phyloP scores from a whole-genome alignment of 1,140 invertebrate genomes.

The Aphelenchoides avenae region DNA sequence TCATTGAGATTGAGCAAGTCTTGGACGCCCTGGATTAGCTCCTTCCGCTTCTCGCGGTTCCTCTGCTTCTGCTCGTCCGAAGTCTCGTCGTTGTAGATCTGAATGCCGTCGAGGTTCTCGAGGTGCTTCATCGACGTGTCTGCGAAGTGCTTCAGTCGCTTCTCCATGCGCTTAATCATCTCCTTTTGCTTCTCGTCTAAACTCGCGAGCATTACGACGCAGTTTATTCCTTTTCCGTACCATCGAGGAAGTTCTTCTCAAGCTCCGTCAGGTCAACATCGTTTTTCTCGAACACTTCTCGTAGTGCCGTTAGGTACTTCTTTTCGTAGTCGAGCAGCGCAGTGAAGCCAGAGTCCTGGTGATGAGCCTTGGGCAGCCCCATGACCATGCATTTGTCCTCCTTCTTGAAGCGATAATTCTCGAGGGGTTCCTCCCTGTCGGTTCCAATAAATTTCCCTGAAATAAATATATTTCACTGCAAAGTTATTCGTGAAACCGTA shows the following conservation, averaged over 20 bases:
- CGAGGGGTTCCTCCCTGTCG: conserved; percentile 14
- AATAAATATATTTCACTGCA: conserved; percentile 1
- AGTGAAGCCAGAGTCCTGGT: conserved; percentile 4
- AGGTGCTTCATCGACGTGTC: conserved; percentile 25
- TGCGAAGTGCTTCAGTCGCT: conserved; percentile 33
- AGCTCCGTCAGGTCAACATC: conserved; percentile 21
- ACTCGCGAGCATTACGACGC: too few species aligned
- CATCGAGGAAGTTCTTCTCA: conserved; percentile 25
- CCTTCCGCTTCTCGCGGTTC: conserved; percentile 39
- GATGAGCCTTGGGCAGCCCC: neutral
- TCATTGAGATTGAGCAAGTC: conserved; percentile 33
- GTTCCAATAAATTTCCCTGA: conserved; percentile 27
- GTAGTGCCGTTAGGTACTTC: conserved; percentile 19
- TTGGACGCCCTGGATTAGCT: conserved; percentile 26
- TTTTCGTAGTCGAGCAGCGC: conserved; percentile 27
- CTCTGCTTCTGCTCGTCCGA: conserved; percentile 32
- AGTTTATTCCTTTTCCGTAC: conserved; percentile 5
- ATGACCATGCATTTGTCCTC: conserved; percentile 27
- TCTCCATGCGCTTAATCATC: conserved; percentile 38
- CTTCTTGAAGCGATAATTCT: conserved; percentile 20
- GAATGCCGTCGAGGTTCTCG: conserved; percentile 27
- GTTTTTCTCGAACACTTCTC: conserved; percentile 4
- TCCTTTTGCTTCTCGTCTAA: conserved; percentile 26
- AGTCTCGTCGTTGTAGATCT: conserved; percentile 28
- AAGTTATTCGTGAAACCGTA: conserved; percentile 1